Conservation (phyloP, 2,797 vertebrate species). For the Australoheros facetus region DNA sequence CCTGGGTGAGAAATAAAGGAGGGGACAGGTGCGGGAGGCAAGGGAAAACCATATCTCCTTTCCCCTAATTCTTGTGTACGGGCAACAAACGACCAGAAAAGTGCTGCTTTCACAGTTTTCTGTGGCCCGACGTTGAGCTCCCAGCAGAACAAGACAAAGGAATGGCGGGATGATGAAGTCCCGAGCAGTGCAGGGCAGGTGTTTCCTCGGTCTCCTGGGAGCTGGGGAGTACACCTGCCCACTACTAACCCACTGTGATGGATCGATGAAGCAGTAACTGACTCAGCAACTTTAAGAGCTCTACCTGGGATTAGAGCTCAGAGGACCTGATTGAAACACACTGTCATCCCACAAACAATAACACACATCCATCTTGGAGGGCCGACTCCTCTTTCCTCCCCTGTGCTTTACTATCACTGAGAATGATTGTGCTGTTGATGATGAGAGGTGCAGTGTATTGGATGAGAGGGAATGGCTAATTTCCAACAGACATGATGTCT, state of each 20-base stretch:
- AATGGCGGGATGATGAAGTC: constrained; percentile 77
- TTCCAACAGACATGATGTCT: constrained; percentile 70
- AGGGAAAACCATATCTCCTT: constrained; percentile 65
- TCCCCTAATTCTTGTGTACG: constrained; percentile 77
- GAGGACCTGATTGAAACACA: constrained; percentile 89
- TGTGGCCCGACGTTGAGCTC: constrained; percentile 74
- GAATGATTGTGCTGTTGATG: constrained; percentile 75
- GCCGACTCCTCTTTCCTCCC: constrained; percentile 59
- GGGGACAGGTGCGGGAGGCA: constrained; percentile 56
- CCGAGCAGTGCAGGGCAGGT: constrained; percentile 81
- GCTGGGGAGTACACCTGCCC: constrained; percentile 83
- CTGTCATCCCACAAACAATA: constrained; percentile 93
- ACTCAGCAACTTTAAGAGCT: constrained; percentile 85
- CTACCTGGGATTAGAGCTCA: constrained; percentile 87
- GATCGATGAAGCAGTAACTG: constrained; percentile 87
- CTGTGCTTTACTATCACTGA: constrained; percentile 68
- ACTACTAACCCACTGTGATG: constrained; percentile 83
- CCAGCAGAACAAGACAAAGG: constrained; percentile 80
- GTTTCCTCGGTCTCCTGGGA: constrained; percentile 84
- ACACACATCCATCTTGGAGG: constrained; percentile 85
- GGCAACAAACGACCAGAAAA: constrained; percentile 84
- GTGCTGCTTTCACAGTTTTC: constrained; percentile 86
- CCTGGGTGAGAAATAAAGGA: constrained; percentile 61
- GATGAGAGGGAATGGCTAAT: constrained; percentile 58
- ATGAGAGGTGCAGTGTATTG: constrained; percentile 63